Conservation (phyloP, 2,888 invertebrate genomes). For the Acleris cristana region DNA sequence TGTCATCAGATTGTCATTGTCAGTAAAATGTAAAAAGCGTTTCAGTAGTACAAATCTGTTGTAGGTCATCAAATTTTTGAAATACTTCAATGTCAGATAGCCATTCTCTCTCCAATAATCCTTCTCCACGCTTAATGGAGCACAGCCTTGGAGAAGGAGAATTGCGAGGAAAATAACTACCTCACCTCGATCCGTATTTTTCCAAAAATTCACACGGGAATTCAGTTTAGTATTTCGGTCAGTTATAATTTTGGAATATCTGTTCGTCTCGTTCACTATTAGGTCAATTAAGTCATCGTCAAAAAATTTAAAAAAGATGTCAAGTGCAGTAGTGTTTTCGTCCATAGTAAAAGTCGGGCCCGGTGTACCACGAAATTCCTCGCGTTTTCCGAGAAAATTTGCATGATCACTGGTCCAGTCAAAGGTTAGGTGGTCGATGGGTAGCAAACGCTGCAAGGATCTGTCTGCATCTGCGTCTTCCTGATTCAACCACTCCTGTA, state of each 20-base stretch:
- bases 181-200: conserved; percentile 24
- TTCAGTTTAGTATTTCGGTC: conserved; percentile 15
- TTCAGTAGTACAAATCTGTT: conserved; percentile 36
- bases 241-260: conserved; percentile 14
- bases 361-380: conserved; percentile 19
- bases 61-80: conserved; percentile 33
- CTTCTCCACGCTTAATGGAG: conserved; percentile 25
- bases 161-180: conserved; percentile 26
- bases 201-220: conserved; percentile 11
- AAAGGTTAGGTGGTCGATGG: conserved; percentile 34
- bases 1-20: conserved; percentile 8
- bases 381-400: conserved; percentile 16
- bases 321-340: conserved; percentile 15
- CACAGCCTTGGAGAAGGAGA: conserved; percentile 29
- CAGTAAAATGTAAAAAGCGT: conserved; percentile 27
- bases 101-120: conserved; percentile 7
- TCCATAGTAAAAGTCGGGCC: conserved; percentile 28
- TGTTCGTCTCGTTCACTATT: conserved; percentile 30
- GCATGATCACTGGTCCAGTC: conserved; percentile 25
- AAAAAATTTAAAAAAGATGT: conserved; percentile 25
- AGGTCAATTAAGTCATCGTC: conserved; percentile 23
- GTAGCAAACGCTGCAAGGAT: conserved; percentile 11
- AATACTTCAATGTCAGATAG: conserved; percentile 36
- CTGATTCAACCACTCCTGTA: neutral
- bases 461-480: conserved; percentile 31